A percentile compares a stretch with the other conserved stretches of the same genome.
phyloP scores from a whole-genome alignment of 2,113 vertebrate genomes.

The Synchiropus splendidus region DNA sequence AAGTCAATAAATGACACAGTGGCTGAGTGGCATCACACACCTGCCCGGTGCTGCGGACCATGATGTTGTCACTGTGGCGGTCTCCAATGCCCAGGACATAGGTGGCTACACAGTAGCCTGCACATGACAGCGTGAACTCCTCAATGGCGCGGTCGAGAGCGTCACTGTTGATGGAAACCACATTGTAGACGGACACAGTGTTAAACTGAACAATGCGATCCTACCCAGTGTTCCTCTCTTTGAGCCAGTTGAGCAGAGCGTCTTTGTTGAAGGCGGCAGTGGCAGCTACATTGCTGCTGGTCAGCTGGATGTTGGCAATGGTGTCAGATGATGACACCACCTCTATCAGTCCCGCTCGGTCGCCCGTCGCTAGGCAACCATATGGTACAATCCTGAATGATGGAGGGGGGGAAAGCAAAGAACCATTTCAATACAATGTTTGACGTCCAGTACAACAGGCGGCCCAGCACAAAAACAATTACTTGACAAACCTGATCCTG shows the following conservation, averaged over 20 bases:
- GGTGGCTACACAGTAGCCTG: slow-evolving; percentile 99
- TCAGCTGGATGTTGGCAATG: slow-evolving; percentile 97
- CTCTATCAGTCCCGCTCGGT: slow-evolving; percentile 93
- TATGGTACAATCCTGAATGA: slow-evolving; percentile 84
- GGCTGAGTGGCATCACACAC: slow-evolving; percentile 51
- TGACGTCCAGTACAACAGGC: too few relatives aligned
- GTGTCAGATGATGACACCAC: slow-evolving; percentile 91
- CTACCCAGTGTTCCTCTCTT: slow-evolving; percentile 93
- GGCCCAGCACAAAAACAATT: too few relatives aligned
- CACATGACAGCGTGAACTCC: slow-evolving; percentile 95
- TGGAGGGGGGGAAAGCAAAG: neutral
- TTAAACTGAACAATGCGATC: too few relatives aligned
- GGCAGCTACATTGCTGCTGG: slow-evolving; percentile 92
- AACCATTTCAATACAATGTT: too few relatives aligned
- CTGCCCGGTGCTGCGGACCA: slow-evolving; percentile 97
- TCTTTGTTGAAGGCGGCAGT: slow-evolving; percentile 98
- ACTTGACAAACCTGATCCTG: too few relatives aligned
- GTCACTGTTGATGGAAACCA: slow-evolving; percentile 64
- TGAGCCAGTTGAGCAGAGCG: slow-evolving; percentile 95
- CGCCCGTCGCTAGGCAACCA: slow-evolving; percentile 91
- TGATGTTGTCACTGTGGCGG: slow-evolving; percentile 98
- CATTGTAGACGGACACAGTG: too few relatives aligned
- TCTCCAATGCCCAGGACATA: slow-evolving; percentile 97
- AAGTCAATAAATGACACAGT: neutral
- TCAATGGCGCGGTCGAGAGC: slow-evolving; percentile 93